Base-by-base conservation (phyloP, 92 coral and sea anemone species). In the Desmophyllum pertusum region DNA sequence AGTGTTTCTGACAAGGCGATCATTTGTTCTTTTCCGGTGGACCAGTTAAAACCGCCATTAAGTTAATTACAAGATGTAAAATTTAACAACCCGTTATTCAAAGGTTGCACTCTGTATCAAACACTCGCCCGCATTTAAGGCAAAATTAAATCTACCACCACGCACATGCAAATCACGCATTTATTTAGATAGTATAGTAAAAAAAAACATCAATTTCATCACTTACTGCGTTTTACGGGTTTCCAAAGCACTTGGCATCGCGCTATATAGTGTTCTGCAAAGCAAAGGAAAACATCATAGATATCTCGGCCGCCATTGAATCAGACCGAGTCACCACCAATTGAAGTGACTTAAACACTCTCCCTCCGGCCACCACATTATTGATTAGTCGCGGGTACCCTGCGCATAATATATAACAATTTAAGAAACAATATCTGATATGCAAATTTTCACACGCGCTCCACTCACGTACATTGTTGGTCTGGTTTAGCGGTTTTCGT, bases 211-310 rank as follows among this genome's bases (percentile, higher is more conserved):
- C n/a, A 75, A 17, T 78, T 4, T 61, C 5, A 13, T 19, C 43
- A 38, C 84, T 80, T 69, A 80, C 84, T 73, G 72, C 10, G 77
- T 67, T 38, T 66, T 80, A 9, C 76, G 84, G 25, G 38, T 80
- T 66, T 59, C 64, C 5, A 68, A n/a, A 27, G 76, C 68, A 14
- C 76, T 80, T 6, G 84, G 76, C 84, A 80, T 80, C 76, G 46
- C 35, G 30, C 31, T 38, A 35, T 15, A 27, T 78, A 29, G 55
- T 3, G 48, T 3, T 27, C 76, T 68, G 74, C 19, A 70, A 69
- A 68, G 41, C 51, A 37, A 67, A 38, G 64, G 3, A 69, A 52
- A 46, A 37, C 84, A 80, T 37, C 2, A 14, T 10, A 48, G 10
- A 48, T 0, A 30, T 15, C n/a, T 27, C 29, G 9, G 79, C 46